Conservation (phyloP, 2,888 invertebrate genomes). For the Meiosimyza decipiens region DNA sequence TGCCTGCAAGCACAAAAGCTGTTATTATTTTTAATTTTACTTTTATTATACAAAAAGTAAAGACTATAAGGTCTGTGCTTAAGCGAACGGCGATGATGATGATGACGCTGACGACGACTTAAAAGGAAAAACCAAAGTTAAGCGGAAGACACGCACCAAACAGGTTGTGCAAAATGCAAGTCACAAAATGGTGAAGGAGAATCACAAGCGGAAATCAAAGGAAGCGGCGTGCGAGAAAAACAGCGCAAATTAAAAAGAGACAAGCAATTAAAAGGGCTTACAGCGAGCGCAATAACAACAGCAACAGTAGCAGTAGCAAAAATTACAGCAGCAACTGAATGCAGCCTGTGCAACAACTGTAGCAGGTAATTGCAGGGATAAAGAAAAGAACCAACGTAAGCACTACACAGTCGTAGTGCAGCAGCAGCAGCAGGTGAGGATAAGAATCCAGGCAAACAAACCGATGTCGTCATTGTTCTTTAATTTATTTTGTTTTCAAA, state of each 20-base stretch:
- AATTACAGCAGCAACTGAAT: conserved; percentile 1
- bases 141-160: too few relatives aligned
- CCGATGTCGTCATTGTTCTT: not conserved
- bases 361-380: conserved; percentile 28
- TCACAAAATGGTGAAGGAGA: not conserved
- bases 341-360: conserved; percentile 1
- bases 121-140: not conserved
- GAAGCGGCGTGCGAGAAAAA: not conserved
- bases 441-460: not conserved
- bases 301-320: not conserved
- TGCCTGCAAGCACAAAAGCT: conserved; percentile 2
- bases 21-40: conserved; percentile 12
- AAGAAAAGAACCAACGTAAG: not conserved
- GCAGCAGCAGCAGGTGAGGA: conserved; percentile 17
- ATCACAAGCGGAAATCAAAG: not conserved
- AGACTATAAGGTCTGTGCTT: not conserved
- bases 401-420: too few relatives aligned
- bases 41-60: not conserved
- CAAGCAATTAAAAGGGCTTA: conserved; percentile 27
- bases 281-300: not conserved
- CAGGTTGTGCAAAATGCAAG: too few relatives aligned
- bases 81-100: not conserved
- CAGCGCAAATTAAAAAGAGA: conserved; percentile 22
- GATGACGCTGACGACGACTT: too few relatives aligned
- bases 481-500: not conserved